Evolutionary conservation across 2,113 vertebrate species (phyloP), one percentile per base, ranked within the genome.

Genomic region (Pipra filicauda): DNA sequence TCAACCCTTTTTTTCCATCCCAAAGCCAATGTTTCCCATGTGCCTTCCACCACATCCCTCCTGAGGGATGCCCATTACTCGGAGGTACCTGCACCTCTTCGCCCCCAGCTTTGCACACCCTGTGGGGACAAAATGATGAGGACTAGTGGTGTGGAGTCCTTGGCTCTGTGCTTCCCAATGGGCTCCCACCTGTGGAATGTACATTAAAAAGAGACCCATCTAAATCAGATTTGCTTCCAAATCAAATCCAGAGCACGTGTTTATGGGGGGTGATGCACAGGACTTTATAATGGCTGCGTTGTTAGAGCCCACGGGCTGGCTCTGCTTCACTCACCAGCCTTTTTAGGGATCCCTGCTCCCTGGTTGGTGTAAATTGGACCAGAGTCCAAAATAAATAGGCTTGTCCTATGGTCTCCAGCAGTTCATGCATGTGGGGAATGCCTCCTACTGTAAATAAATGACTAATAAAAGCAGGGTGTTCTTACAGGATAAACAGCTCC

Each of bases 121-220:
- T 16, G 7, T 14, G 48, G 43, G 17, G 57, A n/a, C 37, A 44
- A 46, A 26, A 18, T 21, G 37, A 57, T 24, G 22, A n/a, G 41
- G 27, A 55, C 8, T 0, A 1, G 19, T 43, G 39, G 8, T 54
- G 27, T 0, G 5, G 39, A 14, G 12, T 31, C 14, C 4, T 9
- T 4, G 4, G 14, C 55, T 49, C n/a, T 44, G 3, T 35, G 37
- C 24, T 12, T 88, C 61, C 31, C 41, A 66, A 3, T 15, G 41
- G 51, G 28, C n/a, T 62, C 23, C 27, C 35, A 16, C 2, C 12
- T 1, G 0, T 21, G 21, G 41, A 37, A 66, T 2, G 2, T 8
- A 48, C 9, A 4, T 48, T 76, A 3, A 35, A 58, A 44, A 58
- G 75, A 33, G 4, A 19, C 5, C 20, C 43, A 9, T 7, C 5